phyloP scores from a whole-genome alignment of 2,797 vertebrate species.

The Sebastes iracundus region DNA sequence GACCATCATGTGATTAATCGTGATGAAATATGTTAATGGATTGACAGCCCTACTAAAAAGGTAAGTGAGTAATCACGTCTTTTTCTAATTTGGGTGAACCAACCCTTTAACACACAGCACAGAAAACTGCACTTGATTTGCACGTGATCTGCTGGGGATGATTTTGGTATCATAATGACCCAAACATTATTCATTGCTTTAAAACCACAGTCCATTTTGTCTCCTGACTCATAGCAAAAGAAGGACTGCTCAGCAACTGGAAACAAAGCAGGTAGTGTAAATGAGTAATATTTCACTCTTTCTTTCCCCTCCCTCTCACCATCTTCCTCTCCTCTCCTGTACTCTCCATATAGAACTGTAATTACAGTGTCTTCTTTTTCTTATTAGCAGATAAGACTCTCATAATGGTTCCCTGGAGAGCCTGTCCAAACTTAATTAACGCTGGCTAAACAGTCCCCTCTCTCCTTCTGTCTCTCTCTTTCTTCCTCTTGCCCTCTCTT shows the following conservation, averaged over 20 bases:
- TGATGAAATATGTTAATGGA: no score
- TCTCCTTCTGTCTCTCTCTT: conserved; percentile 17
- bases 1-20: no score
- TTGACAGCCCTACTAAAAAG: no score
- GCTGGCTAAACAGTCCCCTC: conserved; percentile 45
- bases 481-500: background rate
- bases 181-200: background rate
- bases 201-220: no score
- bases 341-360: conserved; percentile 69
- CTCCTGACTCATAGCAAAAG: background rate
- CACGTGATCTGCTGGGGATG: background rate
- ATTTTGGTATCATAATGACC: background rate
- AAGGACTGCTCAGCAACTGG: background rate
- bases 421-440: conserved; percentile 75
- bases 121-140: background rate
- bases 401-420: conserved; percentile 70
- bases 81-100: background rate
- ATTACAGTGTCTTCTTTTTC: conserved; percentile 75
- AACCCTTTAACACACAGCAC: background rate
- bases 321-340: background rate
- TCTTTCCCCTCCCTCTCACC: background rate
- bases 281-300: background rate
- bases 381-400: conserved; percentile 78
- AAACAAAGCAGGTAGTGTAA: background rate
- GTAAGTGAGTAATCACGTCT: background rate